A percentile compares a stretch with the other conserved stretches of the same genome.
These are phyloP conservation scores for Ammodytes marinus DNA, from an alignment of 2,113 vertebrate species.

Conservation along the genomic window DNA sequence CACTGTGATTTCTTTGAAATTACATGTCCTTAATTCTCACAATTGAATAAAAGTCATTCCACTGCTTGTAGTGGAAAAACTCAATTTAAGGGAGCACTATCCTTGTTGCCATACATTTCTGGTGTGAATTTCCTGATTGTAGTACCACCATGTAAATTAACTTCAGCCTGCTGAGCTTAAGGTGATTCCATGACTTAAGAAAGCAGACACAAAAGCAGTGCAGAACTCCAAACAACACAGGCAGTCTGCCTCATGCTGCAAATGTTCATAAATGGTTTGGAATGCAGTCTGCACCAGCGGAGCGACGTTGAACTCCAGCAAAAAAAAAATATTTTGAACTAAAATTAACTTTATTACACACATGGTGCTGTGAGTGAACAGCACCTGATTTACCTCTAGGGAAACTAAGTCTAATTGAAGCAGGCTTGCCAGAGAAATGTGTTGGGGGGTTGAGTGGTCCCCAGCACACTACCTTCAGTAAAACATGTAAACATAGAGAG, in stretches of 20 bases:
- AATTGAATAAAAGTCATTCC: neutral
- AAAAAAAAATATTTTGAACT: slow-evolving; percentile 69
- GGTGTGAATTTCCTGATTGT: neutral
- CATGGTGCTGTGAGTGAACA: slow-evolving; percentile 28
- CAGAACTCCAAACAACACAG: slow-evolving; percentile 25
- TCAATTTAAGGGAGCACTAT: neutral
- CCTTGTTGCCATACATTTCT: neutral
- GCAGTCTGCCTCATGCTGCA: slow-evolving; percentile 54
- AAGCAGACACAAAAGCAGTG: slow-evolving; percentile 37
- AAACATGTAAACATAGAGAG: neutral
- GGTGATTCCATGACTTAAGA: slow-evolving; percentile 16
- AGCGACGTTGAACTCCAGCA: slow-evolving; percentile 54
- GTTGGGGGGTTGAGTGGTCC: neutral
- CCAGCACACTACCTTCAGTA: slow-evolving; percentile 15
- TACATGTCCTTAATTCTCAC: neutral
- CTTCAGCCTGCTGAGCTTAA: slow-evolving; percentile 10
- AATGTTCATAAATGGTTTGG: slow-evolving; percentile 84
- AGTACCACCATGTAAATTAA: neutral
- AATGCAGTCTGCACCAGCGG: slow-evolving; percentile 73
- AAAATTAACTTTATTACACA: slow-evolving; percentile 67
- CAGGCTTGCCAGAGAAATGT: slow-evolving; percentile 11
- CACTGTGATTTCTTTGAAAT: neutral
- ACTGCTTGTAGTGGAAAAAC: neutral
- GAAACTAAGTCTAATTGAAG: slow-evolving; percentile 48
- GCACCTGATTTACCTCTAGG: slow-evolving; percentile 63